Evolutionary conservation across 1,140 invertebrate species (phyloP).

Genomic region (Drosophila insularis): DNA sequence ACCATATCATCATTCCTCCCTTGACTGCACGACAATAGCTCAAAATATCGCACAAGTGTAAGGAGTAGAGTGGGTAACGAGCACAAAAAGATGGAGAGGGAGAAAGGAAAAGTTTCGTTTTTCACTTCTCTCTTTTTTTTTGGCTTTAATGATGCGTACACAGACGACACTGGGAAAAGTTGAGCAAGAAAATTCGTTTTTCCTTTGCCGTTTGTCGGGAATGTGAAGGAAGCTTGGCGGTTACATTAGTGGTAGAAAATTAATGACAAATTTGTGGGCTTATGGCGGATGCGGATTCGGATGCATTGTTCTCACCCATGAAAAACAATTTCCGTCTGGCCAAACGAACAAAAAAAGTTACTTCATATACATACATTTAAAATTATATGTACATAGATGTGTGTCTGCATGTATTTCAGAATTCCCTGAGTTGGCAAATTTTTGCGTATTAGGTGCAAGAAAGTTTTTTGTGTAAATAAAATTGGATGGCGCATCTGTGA

Average conservation of each 20-base stretch:
- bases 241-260: conserved; percentile 22
- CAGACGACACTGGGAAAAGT: conserved; percentile 10
- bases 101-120: conserved; percentile 17
- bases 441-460: not conserved
- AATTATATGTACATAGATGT: not conserved
- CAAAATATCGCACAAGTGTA: conserved; percentile 7
- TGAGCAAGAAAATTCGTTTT: conserved; percentile 12
- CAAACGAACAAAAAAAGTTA: not conserved
- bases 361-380: not conserved
- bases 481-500: conserved; percentile 10
- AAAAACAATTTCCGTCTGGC: conserved; percentile 10
- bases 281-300: conserved; percentile 3
- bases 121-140: not conserved
- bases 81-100: not conserved
- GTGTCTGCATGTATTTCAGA: not conserved
- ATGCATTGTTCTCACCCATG: conserved; percentile 9
- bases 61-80: not conserved
- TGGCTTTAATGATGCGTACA: conserved; percentile 32
- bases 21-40: conserved; percentile 13
- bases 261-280: conserved; percentile 22
- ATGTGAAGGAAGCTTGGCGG: not conserved
- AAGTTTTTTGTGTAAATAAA: not conserved
- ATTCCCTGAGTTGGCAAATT: not conserved
- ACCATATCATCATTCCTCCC: not conserved
- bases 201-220: conserved; percentile 2